These are phyloP conservation scores for Leptosomus discolor DNA, from an alignment of 2,113 vertebrate species.

Conservation along the genomic window DNA sequence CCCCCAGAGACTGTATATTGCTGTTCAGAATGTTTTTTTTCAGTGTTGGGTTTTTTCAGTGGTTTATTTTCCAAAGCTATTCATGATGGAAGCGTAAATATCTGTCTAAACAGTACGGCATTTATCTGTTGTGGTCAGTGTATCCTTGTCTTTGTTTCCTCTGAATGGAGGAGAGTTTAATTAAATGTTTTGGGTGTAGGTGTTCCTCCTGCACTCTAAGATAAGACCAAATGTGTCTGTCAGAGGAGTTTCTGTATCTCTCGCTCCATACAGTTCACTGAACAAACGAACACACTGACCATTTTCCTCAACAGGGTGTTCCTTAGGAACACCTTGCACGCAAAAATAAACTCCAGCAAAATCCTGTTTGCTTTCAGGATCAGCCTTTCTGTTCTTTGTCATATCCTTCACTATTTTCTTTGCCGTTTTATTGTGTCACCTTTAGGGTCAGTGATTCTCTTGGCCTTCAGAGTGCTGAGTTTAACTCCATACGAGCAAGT, in stretches of 20 bases:
- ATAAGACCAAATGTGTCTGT: not conserved
- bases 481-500: not conserved
- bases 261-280: not conserved
- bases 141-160: not conserved
- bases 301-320: not conserved
- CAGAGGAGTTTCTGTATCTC: not conserved
- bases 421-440: rapidly evolving
- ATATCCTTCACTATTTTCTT: not conserved
- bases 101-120: not conserved
- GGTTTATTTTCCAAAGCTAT: not conserved
- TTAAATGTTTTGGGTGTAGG: not conserved
- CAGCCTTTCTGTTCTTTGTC: not conserved
- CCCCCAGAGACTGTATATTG: not conserved
- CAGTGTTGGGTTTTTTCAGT: not conserved
- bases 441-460: not conserved
- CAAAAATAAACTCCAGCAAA: not conserved
- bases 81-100: not conserved
- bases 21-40: not conserved
- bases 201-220: not conserved
- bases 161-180: not conserved
- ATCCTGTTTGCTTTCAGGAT: not conserved
- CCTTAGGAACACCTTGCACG: not conserved
- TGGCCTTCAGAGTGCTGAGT: not conserved
- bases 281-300: not conserved
- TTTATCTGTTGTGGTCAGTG: not conserved